phyloP scores from a whole-genome alignment of 2,888 invertebrate species.

The Drosophila histrio region DNA sequence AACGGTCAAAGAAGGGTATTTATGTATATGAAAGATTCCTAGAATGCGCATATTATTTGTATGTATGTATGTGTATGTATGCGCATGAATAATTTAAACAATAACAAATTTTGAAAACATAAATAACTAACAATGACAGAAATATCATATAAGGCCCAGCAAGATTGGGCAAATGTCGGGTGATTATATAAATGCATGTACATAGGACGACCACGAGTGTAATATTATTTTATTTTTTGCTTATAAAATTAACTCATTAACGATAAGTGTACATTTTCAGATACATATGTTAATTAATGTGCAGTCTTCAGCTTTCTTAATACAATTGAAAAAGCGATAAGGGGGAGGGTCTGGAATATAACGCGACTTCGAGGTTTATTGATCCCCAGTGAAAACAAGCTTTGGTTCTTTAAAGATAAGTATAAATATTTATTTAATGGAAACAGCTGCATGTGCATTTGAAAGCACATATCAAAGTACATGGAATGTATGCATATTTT shows the following conservation, averaged over 20 bases:
- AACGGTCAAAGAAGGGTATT: not conserved
- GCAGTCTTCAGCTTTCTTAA: slow-evolving; percentile 3
- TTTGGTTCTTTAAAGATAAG: slow-evolving; percentile 31
- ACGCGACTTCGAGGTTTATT: slow-evolving; percentile 46
- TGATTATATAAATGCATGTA: not conserved
- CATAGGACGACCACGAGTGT: not conserved
- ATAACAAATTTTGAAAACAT: too few species aligned
- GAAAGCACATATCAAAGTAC: not conserved
- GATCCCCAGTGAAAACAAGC: slow-evolving; percentile 22
- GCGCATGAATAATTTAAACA: not conserved
- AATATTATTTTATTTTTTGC: not conserved
- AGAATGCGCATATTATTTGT: not conserved
- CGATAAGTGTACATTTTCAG: slow-evolving; percentile 4
- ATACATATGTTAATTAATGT: slow-evolving; percentile 16
- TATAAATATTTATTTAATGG: slow-evolving; percentile 46
- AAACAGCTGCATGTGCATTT: slow-evolving; percentile 2
- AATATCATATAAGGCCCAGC: not conserved
- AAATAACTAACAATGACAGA: not conserved
- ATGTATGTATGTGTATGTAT: too few species aligned
- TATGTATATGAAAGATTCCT: not conserved
- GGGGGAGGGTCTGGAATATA: not conserved
- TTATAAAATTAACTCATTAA: slow-evolving; percentile 5
- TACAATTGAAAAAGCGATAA: slow-evolving; percentile 25
- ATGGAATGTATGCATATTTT: slow-evolving; percentile 16
- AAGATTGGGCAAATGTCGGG: not conserved